Evolutionary conservation across 92 coral and sea anemone species (phyloP), one percentile per base, ranked within the genome.

Genomic region (Galaxea fascicularis): DNA sequence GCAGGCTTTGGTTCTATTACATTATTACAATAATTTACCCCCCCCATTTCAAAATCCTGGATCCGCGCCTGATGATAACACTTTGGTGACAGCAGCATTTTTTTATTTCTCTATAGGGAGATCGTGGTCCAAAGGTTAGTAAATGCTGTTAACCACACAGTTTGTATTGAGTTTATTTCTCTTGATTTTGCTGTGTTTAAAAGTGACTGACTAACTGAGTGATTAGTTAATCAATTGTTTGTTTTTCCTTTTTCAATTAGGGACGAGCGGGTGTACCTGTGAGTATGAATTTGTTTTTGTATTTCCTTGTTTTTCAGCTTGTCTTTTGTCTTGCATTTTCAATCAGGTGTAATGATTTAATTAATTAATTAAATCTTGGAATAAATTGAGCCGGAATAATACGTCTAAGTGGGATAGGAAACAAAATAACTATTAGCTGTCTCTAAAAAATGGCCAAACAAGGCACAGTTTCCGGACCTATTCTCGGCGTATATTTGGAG

Each of bases 261-360:
- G 86, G 86, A 24, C 39, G 78, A 54, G 53, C 78, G 21, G 86
- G 86, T 57, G 86, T 78, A 24, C 86, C 86, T 10, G 86, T 82
- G 11, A 82, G 86, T 82, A 59, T 26, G 17, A 15, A 16, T 30
- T 68, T 20, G 18, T 72, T 49, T 47, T 47, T 66, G 26, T 14
- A 25, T 16, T 31, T 68, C 20, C 35, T 69, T 31, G 5, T 65
- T 44, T 63, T 22, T 53, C 54, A 4, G 4, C 0, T 10, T 11
- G 25, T 25, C 21, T 18, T 12, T 52, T 70, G 74, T 24, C 27
- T 3, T 2, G 41, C 18, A n/a, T 25, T 4, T 65, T 27, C 20
- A 26, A 22, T 29, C 28, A 60, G 41, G 41, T 35, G 41, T 35
- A 6, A 2, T 35, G 6, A 2, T 35, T 35, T 35, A 35, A 35